These are phyloP conservation scores for Acleris sparsana DNA, from an alignment of 2,888 invertebrate species.

Conservation along the genomic window DNA sequence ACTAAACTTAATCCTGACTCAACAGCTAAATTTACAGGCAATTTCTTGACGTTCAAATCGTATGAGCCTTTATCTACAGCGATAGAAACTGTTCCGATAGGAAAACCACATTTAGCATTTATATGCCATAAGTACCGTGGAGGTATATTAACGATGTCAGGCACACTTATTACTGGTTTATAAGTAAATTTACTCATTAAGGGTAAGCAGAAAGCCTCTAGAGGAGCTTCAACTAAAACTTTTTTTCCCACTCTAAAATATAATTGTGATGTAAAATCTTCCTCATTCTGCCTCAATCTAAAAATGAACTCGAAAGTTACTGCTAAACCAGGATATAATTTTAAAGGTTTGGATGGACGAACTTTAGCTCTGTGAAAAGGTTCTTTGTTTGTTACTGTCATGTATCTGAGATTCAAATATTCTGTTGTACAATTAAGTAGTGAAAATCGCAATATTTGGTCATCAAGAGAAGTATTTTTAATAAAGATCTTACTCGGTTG, in stretches of 20 bases:
- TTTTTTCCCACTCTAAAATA: conserved; percentile 60
- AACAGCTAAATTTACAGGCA: conserved; percentile 45
- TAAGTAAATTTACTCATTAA: conserved; percentile 45
- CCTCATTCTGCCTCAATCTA: conserved; percentile 46
- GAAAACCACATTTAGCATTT: conserved; percentile 50
- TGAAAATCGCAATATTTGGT: conserved; percentile 59
- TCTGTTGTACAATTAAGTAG: conserved; percentile 56
- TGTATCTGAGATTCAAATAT: conserved; percentile 57
- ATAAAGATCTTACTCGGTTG: conserved; percentile 54
- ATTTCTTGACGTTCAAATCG: conserved; percentile 58
- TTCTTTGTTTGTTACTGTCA: conserved; percentile 51
- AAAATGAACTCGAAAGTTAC: conserved; percentile 55
- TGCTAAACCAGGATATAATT: conserved; percentile 63
- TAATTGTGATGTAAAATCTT: conserved; percentile 53
- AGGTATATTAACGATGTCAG: conserved; percentile 55
- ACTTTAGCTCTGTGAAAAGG: conserved; percentile 54
- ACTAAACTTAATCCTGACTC: conserved; percentile 40
- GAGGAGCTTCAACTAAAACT: conserved; percentile 42
- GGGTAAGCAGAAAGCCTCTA: conserved; percentile 58
- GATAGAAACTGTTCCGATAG: conserved; percentile 52
- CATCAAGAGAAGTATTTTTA: conserved; percentile 42
- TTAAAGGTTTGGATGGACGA: conserved; percentile 53
- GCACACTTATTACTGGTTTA: conserved; percentile 45
- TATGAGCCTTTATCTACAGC: conserved; percentile 52
- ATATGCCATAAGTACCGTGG: conserved; percentile 67